A percentile compares a stretch with the other conserved stretches of the same genome.
phyloP scores from a whole-genome alignment of 30 jellyfish, hydroid and myxozoan species.

The Hydractinia echinata region DNA sequence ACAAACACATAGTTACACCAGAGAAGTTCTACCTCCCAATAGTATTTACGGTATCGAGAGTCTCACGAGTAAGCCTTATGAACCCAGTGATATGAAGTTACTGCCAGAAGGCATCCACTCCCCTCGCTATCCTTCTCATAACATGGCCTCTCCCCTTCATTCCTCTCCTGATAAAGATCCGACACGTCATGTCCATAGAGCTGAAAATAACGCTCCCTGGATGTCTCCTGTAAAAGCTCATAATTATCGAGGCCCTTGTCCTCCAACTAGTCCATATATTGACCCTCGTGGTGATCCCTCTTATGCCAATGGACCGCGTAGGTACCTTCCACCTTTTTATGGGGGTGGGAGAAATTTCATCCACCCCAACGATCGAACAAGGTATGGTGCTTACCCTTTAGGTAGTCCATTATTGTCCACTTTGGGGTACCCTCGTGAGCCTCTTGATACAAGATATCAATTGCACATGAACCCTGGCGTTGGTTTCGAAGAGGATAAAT shows the following conservation, averaged over 20 bases:
- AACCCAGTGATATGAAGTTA: constrained; percentile 16
- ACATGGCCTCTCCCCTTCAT: constrained; percentile 39
- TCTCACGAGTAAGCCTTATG: constrained; percentile 38
- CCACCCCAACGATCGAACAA: constrained; percentile 37
- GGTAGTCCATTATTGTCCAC: constrained; percentile 47
- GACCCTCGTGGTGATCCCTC: constrained; percentile 25
- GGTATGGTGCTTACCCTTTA: constrained; percentile 32
- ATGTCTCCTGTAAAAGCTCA: constrained; percentile 31
- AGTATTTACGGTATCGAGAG: constrained; percentile 42
- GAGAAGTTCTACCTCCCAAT: constrained; percentile 39
- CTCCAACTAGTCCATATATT: constrained; percentile 35
- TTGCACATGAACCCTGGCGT: constrained; percentile 30
- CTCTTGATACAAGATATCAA: constrained; percentile 32
- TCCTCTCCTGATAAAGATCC: constrained; percentile 42
- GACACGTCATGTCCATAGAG: constrained; percentile 16
- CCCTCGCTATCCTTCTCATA: constrained; percentile 31
- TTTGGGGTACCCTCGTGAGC: constrained; percentile 37
- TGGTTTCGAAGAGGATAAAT: constrained; percentile 39
- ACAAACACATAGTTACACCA: constrained; percentile 17
- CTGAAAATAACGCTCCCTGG: constrained; percentile 21
- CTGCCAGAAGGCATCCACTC: constrained; percentile 43
- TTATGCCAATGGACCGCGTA: constrained; percentile 25
- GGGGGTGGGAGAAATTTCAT: constrained; percentile 26
- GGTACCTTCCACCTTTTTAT: constrained; percentile 38
- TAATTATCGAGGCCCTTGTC: constrained; percentile 24